Conservation (phyloP, 2,113 vertebrate genomes). For the Lates calcarifer region DNA sequence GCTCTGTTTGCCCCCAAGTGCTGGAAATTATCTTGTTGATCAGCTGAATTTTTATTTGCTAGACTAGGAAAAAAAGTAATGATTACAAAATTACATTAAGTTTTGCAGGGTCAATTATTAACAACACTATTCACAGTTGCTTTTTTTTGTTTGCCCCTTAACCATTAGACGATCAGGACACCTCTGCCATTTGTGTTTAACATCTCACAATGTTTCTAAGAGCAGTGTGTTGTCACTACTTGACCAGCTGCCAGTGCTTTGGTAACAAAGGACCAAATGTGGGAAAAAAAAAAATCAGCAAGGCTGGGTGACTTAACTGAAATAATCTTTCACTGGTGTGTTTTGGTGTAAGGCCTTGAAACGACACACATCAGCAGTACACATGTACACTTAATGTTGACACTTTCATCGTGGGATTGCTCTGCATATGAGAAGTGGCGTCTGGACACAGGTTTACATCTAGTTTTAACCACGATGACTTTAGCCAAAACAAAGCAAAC, state of each 20-base stretch:
- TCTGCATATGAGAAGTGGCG: not conserved
- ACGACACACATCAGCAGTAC: not conserved
- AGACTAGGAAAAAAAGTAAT: no score
- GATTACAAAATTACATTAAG: no score
- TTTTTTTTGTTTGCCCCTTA: not conserved
- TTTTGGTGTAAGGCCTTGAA: not conserved
- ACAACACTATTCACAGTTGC: no score
- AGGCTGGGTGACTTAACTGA: not conserved
- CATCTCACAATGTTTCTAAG: not conserved
- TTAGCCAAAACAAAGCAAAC: not conserved
- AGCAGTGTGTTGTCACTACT: not conserved
- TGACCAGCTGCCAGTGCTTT: not conserved
- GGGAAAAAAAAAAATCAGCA: no score
- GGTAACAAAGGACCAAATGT: not conserved
- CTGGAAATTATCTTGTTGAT: not conserved
- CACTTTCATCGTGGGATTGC: not conserved
- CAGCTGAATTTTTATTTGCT: not conserved
- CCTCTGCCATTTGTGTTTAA: not conserved
- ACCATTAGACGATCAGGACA: not conserved
- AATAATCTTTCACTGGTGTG: not conserved
- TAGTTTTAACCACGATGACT: not conserved
- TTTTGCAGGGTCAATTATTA: no score
- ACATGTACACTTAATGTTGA: not conserved
- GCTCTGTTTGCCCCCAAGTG: slow-evolving; percentile 10
- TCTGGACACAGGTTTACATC: not conserved